Base-by-base conservation (phyloP, 2,888 invertebrate species). In the Alloscopus bannaensis region DNA sequence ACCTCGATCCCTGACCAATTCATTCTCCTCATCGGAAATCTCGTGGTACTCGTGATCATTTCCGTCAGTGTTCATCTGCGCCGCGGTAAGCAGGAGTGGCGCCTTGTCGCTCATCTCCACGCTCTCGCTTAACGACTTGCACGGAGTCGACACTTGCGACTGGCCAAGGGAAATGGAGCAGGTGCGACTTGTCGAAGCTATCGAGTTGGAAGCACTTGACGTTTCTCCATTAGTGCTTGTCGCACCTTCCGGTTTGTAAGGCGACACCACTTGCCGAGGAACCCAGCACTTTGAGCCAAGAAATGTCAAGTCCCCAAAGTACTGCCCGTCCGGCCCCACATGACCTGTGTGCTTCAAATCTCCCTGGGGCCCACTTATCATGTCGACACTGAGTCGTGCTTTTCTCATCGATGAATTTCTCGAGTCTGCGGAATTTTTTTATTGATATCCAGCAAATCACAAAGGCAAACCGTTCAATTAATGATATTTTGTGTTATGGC, bases 341-440 rank as follows among this genome's bases (percentile, higher is more conserved):
- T 99, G 99, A 8, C 93, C 93, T 0, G 97, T 99, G 88, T 99
- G 99, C 87, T 97, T 95, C 22, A 99, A 92, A 88, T 99, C 98
- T 45, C 97, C 97, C 88, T 98, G 97, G 0, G 99, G 99, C 80
- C 95, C 93, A 60, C 98, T 97, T 87, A 99, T 99, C 97, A 98
- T 96, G 88, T 94, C 95, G 8, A 95, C 93, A 77, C 94, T 91
- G 71, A 97, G 90, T 84, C 93, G 93, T 68, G 94, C 90, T 87
- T 91, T 79, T 47, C 86, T 64, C 81, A 86, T 78, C 1, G 86
- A 86, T 0, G 86, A 86, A 2, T 84, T 83, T 59, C 85, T 69
- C 11, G 86, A 85, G 65, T 86, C 86, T 85, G 8, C 2, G 1
- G 4, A 60, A 36, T 36, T 36, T 36, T 8, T 36, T 8, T 36